A percentile compares a stretch with the other conserved stretches of the same genome.
phyloP scores from a whole-genome alignment of 2,888 invertebrate genomes.

The Nomada fabriciana region DNA sequence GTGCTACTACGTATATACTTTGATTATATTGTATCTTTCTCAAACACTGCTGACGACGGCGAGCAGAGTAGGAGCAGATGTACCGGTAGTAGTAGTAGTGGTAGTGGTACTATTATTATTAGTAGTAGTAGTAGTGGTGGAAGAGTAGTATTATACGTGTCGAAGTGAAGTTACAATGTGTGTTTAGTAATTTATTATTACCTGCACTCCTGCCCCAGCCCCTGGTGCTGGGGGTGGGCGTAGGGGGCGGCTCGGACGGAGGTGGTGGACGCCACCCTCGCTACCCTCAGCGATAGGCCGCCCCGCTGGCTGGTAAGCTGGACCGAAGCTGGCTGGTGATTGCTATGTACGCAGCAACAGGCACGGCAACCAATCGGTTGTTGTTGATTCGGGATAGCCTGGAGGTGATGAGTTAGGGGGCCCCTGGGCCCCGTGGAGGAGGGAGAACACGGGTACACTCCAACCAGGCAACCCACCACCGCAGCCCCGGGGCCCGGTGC shows the following conservation, averaged over 20 bases:
- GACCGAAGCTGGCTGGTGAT: slow-evolving; percentile 79
- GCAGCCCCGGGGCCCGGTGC: slow-evolving; percentile 83
- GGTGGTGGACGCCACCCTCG: slow-evolving; percentile 85
- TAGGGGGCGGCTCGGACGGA: slow-evolving; percentile 84
- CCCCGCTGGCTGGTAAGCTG: slow-evolving; percentile 83
- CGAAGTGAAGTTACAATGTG: slow-evolving; percentile 70
- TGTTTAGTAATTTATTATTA: slow-evolving; percentile 79
- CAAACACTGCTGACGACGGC: slow-evolving; percentile 67
- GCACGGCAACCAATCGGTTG: slow-evolving; percentile 79
- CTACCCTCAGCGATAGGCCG: slow-evolving; percentile 84
- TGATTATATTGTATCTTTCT: slow-evolving; percentile 55
- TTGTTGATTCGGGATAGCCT: slow-evolving; percentile 71
- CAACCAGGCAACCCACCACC: slow-evolving; percentile 83
- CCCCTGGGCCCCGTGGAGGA: slow-evolving; percentile 82
- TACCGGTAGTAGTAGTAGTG: slow-evolving; percentile 55
- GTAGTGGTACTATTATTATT: slow-evolving; percentile 47
- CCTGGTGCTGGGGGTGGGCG: slow-evolving; percentile 84
- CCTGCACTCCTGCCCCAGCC: slow-evolving; percentile 84
- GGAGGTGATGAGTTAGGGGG: slow-evolving; percentile 78
- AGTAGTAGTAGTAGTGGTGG: slow-evolving; percentile 51
- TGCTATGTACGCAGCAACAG: slow-evolving; percentile 82
- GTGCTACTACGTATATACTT: slow-evolving; percentile 68
- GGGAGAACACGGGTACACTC: slow-evolving; percentile 83
- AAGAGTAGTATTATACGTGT: slow-evolving; percentile 66
- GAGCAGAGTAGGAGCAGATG: slow-evolving; percentile 64